A percentile compares a stretch with the other conserved stretches of the same genome.
phyloP scores from a whole-genome alignment of 1,140 invertebrate species.

The Ceratoteleas bidentatus region DNA sequence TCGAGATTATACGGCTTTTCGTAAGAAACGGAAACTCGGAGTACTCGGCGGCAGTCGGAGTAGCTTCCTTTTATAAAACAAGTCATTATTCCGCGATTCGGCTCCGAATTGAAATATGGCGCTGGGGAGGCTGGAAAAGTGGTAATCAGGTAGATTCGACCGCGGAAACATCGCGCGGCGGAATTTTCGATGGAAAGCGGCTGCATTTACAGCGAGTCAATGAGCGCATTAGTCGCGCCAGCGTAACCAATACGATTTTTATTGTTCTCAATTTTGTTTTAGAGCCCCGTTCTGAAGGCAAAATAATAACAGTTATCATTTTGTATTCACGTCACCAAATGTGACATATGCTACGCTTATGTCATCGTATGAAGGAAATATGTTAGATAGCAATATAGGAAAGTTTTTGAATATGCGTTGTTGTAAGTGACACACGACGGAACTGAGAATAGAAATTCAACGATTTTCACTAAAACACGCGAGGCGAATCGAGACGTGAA shows the following conservation, averaged over 20 bases:
- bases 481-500: too few relatives aligned
- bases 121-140: too few relatives aligned
- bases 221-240: constrained; percentile 21
- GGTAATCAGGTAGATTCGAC: too few relatives aligned
- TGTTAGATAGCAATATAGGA: constrained; percentile 11
- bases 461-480: too few relatives aligned
- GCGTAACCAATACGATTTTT: constrained; percentile 27
- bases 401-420: constrained; percentile 15
- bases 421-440: constrained; percentile 3
- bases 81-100: too few relatives aligned
- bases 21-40: constrained; percentile 1
- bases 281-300: constrained; percentile 10
- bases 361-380: constrained; percentile 18
- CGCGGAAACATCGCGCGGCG: too few relatives aligned
- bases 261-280: constrained; percentile 43
- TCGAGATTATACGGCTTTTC: constrained; percentile 4
- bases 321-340: constrained; percentile 44
- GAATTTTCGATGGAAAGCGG: too few relatives aligned
- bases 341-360: constrained; percentile 37
- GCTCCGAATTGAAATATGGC: too few relatives aligned
- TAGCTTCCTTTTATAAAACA: too few relatives aligned
- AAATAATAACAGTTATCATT: constrained; percentile 51
- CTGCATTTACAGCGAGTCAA: too few relatives aligned
- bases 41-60: neutral
- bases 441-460: neutral